Conservation (phyloP, 1,140 invertebrate species). For the Hycleus cichorii region DNA sequence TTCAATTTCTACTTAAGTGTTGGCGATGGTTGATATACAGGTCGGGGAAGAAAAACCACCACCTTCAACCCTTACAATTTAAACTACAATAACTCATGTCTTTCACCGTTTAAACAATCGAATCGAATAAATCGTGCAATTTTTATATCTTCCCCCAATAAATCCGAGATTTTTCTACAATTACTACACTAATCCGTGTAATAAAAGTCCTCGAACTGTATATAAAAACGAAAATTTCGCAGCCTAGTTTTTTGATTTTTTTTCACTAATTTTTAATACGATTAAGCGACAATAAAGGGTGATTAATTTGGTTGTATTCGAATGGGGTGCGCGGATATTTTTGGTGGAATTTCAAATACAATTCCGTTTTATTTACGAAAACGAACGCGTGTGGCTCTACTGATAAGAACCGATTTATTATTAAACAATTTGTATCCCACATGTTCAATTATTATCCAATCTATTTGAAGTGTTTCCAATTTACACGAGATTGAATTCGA, state of each 20-base stretch:
- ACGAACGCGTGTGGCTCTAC: neutral
- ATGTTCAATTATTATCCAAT: slow-evolving; percentile 1
- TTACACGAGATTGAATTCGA: neutral
- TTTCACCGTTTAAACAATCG: too few relatives aligned
- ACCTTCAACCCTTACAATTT: neutral
- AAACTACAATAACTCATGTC: neutral
- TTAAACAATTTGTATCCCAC: slow-evolving; percentile 5
- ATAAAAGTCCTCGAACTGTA: too few relatives aligned
- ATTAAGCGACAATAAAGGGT: too few relatives aligned
- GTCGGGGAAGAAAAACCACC: neutral
- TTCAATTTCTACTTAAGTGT: slow-evolving; percentile 8
- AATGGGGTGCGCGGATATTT: too few relatives aligned
- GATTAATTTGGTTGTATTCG: too few relatives aligned
- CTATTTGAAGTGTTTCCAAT: neutral
- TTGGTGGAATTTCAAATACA: neutral
- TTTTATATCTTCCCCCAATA: too few relatives aligned
- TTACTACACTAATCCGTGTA: too few relatives aligned
- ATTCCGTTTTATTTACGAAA: neutral
- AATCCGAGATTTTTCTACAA: too few relatives aligned
- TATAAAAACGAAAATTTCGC: too few relatives aligned
- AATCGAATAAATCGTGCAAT: neutral
- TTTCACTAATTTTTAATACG: too few relatives aligned
- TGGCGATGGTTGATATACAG: too few relatives aligned
- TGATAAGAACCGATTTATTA: slow-evolving; percentile 8
- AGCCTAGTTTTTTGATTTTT: too few relatives aligned